Base-by-base conservation (phyloP, 2,888 invertebrate species). In the Mythimna impura region DNA sequence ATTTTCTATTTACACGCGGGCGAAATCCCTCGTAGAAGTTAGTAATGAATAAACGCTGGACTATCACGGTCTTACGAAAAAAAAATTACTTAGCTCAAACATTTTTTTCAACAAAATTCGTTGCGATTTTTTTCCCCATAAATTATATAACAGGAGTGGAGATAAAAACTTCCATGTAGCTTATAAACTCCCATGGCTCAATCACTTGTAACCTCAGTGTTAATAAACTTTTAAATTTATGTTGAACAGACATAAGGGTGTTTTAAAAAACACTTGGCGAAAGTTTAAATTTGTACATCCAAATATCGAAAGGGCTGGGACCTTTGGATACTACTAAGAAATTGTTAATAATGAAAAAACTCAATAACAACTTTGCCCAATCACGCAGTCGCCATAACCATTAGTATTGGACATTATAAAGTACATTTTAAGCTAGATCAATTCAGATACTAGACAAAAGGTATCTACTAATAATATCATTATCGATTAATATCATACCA, bases 401-500 rank as follows among this genome's bases (percentile, higher is more conserved):
- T 34, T 47, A 25, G 57, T 43, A 1, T 50, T 40, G 47, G 22
- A 8, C 22, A 25, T 43, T 50, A 22, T 40, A 58, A 40, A n/a
- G 3, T 66, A 75, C 6, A 17, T 54, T 52, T 0, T 34, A 20
- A 67, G 22, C 9, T 47, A 61, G 12, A 40, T 43, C 8, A 30
- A 52, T 70, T 50, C 62, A 22, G 36, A 58, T 64, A 54, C 14
- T 70, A 60, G 47, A 34, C 30, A 54, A 47, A 36, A 63, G 17
- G 47, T 47, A 47, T 17, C 17, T 30, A 30, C 20, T 40, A 68
- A 50, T 20, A 40, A 40, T 52, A 50, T 12, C 20, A 30, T 34
- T 61, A 72, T 65, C 30, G 60, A 78, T 62, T 52, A 10, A 17
- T 47, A 25, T 25, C 25, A 50, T 43, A 52, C 17, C 22, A 66